phyloP scores from a whole-genome alignment of 2,113 vertebrate genomes.

The Turnix velox region DNA sequence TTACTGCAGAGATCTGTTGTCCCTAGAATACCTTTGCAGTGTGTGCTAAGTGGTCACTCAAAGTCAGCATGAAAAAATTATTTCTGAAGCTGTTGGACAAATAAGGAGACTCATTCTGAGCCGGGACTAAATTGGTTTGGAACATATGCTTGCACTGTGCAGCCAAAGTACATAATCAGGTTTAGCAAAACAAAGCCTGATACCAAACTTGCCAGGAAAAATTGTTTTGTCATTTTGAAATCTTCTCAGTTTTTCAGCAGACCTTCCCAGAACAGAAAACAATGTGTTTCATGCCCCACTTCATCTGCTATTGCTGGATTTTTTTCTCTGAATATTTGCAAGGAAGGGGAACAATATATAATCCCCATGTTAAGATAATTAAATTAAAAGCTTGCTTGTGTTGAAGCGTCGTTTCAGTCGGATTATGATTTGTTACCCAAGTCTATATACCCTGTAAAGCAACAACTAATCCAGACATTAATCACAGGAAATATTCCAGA shows the following conservation, averaged over 20 bases:
- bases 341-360: conserved; percentile 52
- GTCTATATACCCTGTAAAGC: conserved; percentile 37
- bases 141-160: conserved; percentile 58
- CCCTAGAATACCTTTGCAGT: conserved; percentile 49
- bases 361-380: conserved; percentile 56
- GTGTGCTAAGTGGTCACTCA: conserved; percentile 26
- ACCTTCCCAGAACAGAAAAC: conserved; percentile 59
- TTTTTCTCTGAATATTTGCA: conserved; percentile 55
- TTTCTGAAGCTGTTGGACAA: conserved; percentile 69
- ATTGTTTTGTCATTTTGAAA: conserved; percentile 65
- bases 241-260: conserved; percentile 49
- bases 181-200: conserved; percentile 69
- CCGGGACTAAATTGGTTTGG: conserved; percentile 60
- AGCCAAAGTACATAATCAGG: conserved; percentile 73
- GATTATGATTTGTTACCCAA: conserved; percentile 60
- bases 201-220: conserved; percentile 64
- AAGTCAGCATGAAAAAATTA: conserved; percentile 46
- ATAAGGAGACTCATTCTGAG: conserved; percentile 67
- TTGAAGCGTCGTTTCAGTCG: conserved; percentile 35
- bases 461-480: conserved; percentile 56
- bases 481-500: conserved; percentile 56
- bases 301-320: conserved; percentile 37
- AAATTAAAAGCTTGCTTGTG: conserved; percentile 52
- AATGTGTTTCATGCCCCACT: conserved; percentile 34
- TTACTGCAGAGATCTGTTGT: conserved; percentile 14